phyloP scores from a whole-genome alignment of 2,113 vertebrate genomes.

The Pteruthius melanotis region DNA sequence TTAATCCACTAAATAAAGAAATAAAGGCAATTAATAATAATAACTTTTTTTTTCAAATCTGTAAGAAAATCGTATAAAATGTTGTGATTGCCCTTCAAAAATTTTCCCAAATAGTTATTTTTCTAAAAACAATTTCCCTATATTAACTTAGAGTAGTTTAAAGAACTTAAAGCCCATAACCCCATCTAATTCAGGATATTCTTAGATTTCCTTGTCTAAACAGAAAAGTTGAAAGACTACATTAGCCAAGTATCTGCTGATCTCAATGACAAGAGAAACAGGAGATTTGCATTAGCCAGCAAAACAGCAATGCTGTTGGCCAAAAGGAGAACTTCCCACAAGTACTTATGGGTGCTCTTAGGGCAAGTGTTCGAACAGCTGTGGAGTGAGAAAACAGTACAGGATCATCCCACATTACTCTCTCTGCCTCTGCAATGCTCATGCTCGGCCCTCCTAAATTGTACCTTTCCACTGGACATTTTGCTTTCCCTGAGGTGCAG shows the following conservation, averaged over 20 bases:
- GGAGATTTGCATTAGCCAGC: not conserved
- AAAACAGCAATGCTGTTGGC: not conserved
- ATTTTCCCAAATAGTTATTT: not conserved
- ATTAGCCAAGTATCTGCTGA: not conserved
- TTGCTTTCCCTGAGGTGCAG: not conserved
- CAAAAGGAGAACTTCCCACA: not conserved
- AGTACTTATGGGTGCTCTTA: constrained; percentile 3
- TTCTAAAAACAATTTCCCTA: not conserved
- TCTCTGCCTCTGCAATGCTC: not conserved
- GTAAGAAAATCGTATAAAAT: not conserved
- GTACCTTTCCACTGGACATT: not conserved
- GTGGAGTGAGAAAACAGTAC: not conserved
- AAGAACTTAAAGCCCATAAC: not conserved
- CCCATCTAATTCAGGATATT: not conserved
- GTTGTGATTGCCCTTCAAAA: not conserved
- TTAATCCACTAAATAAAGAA: not conserved
- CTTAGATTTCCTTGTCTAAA: not conserved
- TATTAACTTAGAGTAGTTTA: not conserved
- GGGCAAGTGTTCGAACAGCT: not conserved
- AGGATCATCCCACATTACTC: not conserved
- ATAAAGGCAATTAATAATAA: not conserved
- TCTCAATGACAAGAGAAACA: not conserved
- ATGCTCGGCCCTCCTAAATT: not conserved
- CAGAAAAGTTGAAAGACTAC: not conserved
- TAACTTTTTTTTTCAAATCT: not conserved